Evolutionary conservation across 1,140 invertebrate species (phyloP), one percentile per base, ranked within the genome.

Genomic region (Bombus difficillimus): DNA sequence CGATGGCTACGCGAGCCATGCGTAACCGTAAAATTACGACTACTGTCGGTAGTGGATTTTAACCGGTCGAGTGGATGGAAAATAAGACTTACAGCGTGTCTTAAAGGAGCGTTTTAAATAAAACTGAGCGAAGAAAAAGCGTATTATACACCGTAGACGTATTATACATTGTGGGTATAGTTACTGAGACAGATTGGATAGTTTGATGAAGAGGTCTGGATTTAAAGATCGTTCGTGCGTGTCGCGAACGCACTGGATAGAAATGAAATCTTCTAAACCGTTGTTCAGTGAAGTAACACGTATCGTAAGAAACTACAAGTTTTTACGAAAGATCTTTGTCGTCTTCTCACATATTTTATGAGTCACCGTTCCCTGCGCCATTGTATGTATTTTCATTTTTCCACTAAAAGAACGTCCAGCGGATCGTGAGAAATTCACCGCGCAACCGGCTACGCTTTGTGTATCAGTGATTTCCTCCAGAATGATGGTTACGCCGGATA

Each of bases 351-450:
- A 88, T 85, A 82, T 73, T 85, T 90, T 83, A 82, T 53, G 59
- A 57, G 53, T 62, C 32, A 34, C 47, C 37, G 75, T 88, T 73
- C 77, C 47, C 59, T 9, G 2, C n/a, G 8, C 81, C 73, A 89
- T 89, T 89, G 89, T 89, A 71, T 57, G 57, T 32, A 77, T 62
- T 78, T 69, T 87, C 66, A 69, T 66, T 79, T 89, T 88, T 88
- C 69, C 80, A 72, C 53, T 39, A 18, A 66, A n/a, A 76, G 83
- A 84, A 68, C 88, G 86, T 90, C 87, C 87, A 90, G 82, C 74
- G 86, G 47, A 82, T 90, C 85, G 90, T 90, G 89, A 91, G 90
- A 91, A 88, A 86, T 91, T 82, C 82, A 72, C 69, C 82, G 66
- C 62, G 87, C 73, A 62, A 59, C 69, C 86, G 83, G 59, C 62